These are phyloP conservation scores for Psilanteris sp. DNA, from an alignment of 1,140 invertebrate genomes.

Conservation along the genomic window DNA sequence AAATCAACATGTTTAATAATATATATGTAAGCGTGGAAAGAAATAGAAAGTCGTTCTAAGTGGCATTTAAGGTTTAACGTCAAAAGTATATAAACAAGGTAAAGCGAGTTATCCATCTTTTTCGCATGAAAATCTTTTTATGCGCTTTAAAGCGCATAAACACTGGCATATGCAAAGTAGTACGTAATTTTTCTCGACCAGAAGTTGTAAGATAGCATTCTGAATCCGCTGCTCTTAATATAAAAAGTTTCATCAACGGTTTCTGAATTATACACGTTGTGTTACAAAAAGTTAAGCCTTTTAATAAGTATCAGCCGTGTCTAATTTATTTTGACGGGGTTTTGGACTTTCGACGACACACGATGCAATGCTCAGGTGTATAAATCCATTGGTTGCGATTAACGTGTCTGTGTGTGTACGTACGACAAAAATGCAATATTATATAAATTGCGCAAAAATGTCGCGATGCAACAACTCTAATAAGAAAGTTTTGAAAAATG, in stretches of 20 bases:
- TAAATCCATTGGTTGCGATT: too few relatives aligned
- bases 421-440: background rate
- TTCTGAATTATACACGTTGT: too few relatives aligned
- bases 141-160: constrained; percentile 1
- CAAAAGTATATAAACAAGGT: constrained; percentile 21
- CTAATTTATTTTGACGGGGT: too few relatives aligned
- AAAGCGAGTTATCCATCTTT: constrained; percentile 2
- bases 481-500: constrained; percentile 44
- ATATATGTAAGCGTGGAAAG: background rate
- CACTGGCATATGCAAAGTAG: constrained; percentile 16
- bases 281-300: too few relatives aligned
- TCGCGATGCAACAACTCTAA: constrained; percentile 3
- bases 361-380: too few relatives aligned
- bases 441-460: constrained; percentile 13
- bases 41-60: constrained; percentile 6
- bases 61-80: constrained; percentile 8
- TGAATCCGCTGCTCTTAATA: too few relatives aligned
- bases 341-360: too few relatives aligned
- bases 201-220: background rate
- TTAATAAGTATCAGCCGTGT: too few relatives aligned
- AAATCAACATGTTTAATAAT: constrained; percentile 28
- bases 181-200: constrained; percentile 5
- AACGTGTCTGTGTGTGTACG: background rate
- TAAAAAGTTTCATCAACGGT: too few relatives aligned
- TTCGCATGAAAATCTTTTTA: constrained; percentile 1